Evolutionary conservation across 64 coral and sea anemone species (phyloP), one percentile per base, ranked within the genome.

Genomic region (Stichodactyla helianthus): DNA sequence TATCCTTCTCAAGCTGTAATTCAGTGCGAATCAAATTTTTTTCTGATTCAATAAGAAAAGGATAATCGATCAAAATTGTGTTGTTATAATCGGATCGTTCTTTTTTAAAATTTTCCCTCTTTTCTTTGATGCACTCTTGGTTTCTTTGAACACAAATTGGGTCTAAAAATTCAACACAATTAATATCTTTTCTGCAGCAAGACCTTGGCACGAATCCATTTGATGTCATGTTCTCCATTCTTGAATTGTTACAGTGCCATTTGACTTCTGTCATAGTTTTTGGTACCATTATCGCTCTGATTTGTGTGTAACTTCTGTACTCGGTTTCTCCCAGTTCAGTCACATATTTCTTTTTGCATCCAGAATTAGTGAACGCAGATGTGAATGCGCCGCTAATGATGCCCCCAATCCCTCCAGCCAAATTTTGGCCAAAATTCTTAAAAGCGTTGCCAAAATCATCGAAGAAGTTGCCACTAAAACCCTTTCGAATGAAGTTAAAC

Each of bases 121-220:
- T 54, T 52, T 59, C n/a, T 28, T 83, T 83, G 52, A 83, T 18
- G 82, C 82, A 83, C 12, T 54, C 53, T 59, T 56, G n/a, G 53
- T 83, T 83, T 59, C 35, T 19, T 17, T 22, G 26, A 22, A 83
- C 7, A 52, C 82, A 83, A 17, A 50, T 9, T 18, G 77, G 77
- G 50, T 79, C 77, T 15, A 79, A 52, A 44, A 79, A 79, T 79
- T 79, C 50, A 35, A 79, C 77, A 79, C 77, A 79, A 2, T 79
- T 52, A 5, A 79, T 79, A 35, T 79, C 77, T 12, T 79, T 79
- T 52, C 77, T 79, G 17, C 77, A 79, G n/a, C 77, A 79, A 52
- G 77, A 50, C 50, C 77, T 79, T 3, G 77, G 77, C 28, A 17
- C 16, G 10, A n/a, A 79, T 50, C 77, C 77, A 6, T 79, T 17